These are phyloP conservation scores for Plutella xylostella DNA, from an alignment of 2,888 invertebrate genomes.

Conservation along the genomic window DNA sequence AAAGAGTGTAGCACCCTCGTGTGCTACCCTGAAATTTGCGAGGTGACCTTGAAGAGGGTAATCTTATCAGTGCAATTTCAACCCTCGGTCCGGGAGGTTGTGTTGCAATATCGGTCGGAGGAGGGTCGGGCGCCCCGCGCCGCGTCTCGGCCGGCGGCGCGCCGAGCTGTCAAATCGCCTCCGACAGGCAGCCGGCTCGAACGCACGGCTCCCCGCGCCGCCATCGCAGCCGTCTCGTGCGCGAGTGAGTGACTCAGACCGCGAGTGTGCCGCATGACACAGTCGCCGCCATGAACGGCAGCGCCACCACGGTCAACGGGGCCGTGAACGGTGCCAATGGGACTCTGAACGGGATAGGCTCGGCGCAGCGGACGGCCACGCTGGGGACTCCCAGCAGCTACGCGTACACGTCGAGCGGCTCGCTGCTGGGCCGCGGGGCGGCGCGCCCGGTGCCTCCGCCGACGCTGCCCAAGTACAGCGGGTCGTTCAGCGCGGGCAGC, in stretches of 20 bases:
- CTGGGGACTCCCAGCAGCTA: constrained; percentile 71
- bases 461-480: constrained; percentile 82
- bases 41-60: constrained; percentile 57
- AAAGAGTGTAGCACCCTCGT: too few species aligned
- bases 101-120: constrained; percentile 3
- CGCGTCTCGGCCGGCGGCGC: constrained; percentile 45
- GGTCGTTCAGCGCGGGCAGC: constrained; percentile 80
- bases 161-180: constrained; percentile 67
- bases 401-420: constrained; percentile 73
- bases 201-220: constrained; percentile 35
- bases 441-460: constrained; percentile 82
- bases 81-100: constrained; percentile 34
- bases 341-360: constrained; percentile 52
- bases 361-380: constrained; percentile 59
- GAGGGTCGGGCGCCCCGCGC: constrained; percentile 41
- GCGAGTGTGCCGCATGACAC: constrained; percentile 48
- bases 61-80: constrained; percentile 59
- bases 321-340: constrained; percentile 62
- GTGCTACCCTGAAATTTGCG: too few species aligned
- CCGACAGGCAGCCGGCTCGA: constrained; percentile 63
- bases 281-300: constrained; percentile 64
- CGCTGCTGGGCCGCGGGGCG: constrained; percentile 70
- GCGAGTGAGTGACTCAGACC: constrained; percentile 54
- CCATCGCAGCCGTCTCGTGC: constrained; percentile 37
- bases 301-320: constrained; percentile 63